phyloP scores from a whole-genome alignment of 2,113 vertebrate genomes.

The Variabilichromis moorii region DNA sequence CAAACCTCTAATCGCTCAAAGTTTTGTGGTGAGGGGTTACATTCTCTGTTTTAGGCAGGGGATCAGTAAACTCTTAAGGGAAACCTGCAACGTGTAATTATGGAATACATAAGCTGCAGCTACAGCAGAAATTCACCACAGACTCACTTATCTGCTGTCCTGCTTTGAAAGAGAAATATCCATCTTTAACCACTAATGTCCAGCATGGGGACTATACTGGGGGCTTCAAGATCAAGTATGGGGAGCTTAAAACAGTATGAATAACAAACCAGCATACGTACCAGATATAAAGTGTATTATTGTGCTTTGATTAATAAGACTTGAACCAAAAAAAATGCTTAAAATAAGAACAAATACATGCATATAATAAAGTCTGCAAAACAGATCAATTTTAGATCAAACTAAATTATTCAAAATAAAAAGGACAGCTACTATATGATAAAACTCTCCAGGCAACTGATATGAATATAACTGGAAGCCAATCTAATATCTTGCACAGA shows the following conservation, averaged over 20 bases:
- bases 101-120: slow-evolving; percentile 56
- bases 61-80: slow-evolving; percentile 46
- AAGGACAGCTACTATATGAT: not conserved
- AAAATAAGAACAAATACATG: not conserved
- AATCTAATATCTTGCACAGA: slow-evolving; percentile 30
- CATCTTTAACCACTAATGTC: slow-evolving; percentile 41
- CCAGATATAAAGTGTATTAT: not conserved
- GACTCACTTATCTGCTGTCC: slow-evolving; percentile 42
- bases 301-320: not conserved
- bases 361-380: not conserved
- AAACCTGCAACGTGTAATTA: slow-evolving; percentile 64
- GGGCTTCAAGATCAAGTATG: not conserved
- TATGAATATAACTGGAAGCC: slow-evolving; percentile 13
- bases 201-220: not conserved
- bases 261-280: not conserved
- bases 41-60: slow-evolving; percentile 47
- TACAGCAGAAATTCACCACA: slow-evolving; percentile 66
- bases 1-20: slow-evolving; percentile 25
- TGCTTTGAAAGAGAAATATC: slow-evolving; percentile 33
- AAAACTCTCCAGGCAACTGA: slow-evolving; percentile 11
- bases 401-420: not conserved
- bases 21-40: slow-evolving; percentile 39
- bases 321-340: not conserved
- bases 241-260: not conserved
- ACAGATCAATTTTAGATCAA: not conserved